Evolutionary conservation across 2,113 vertebrate species (phyloP), one percentile per base, ranked within the genome.

Genomic region (Notarius quadriscutis): DNA sequence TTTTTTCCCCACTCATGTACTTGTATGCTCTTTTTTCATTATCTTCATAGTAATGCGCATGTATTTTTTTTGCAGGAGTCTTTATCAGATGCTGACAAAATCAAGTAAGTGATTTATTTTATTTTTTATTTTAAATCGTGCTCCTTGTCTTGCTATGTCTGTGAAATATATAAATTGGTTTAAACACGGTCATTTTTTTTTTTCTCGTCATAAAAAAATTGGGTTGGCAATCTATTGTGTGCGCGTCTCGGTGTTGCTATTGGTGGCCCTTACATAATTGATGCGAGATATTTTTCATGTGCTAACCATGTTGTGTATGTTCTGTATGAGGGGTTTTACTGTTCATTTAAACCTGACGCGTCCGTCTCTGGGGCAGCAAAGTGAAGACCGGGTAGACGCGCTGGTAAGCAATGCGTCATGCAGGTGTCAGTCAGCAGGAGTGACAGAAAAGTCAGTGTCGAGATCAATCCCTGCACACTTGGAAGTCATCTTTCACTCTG

Each of bases 31-130:
- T 1, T 5, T 79, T 62, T 81, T 86, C 14, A 25, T 30, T 75
- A 25, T 55, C 8, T 69, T n/a, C n/a, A 71, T 41, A 63, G 18
- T 88, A 48, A 58, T 72, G 27, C 2, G 12, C 93, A n/a, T 91
- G 87, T 92, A 95, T 92, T 92, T 94, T 88, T 93, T 89, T 90
- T 93, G 77, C 94, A 99, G 98, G 97, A 97, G 50, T 88, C 94
- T 10, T 89, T 97, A 91, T 96, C 97, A 12, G 98, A 98, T 81
- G 93, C 96, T 0, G 97, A 99, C 92, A 95, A 95, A 92, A 97
- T 99, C 96, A 97, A 95, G 98, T 99, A 94, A 97, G 97, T 97
- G 27, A 41, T 41, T 88, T 77, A 55, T 87, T 84, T 1, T 1
- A 41, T 41, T 41, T 41, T 15, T 71, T 34, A 34, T 53, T 15